A percentile compares a stretch with the other conserved stretches of the same genome.
Conservation (phyloP, 2,797 vertebrate species). For the Megaceryle alcyon region DNA sequence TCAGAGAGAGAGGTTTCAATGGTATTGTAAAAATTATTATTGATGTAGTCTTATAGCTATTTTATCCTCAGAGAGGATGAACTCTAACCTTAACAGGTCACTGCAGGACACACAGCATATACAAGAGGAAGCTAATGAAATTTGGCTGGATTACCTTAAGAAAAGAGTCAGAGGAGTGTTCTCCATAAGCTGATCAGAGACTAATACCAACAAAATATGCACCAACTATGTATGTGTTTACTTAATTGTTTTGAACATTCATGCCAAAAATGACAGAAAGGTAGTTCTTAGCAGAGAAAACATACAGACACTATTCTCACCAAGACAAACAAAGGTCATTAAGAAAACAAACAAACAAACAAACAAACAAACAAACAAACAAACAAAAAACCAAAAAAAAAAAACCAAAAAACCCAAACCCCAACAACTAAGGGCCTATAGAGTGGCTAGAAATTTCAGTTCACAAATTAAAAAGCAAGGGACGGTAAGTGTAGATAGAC, state of each 20-base stretch:
- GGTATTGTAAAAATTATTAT: not conserved
- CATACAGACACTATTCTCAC: not conserved
- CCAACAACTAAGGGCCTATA: not conserved
- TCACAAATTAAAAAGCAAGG: not conserved
- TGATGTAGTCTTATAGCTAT: not conserved
- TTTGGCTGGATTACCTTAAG: not conserved
- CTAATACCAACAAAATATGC: not conserved
- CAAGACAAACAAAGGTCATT: not conserved
- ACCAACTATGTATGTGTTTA: not conserved
- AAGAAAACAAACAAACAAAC: too few relatives aligned
- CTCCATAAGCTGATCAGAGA: not conserved
- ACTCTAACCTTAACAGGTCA: not conserved
- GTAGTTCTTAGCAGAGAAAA: not conserved
- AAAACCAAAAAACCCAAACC: too few relatives aligned
- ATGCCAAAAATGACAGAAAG: not conserved
- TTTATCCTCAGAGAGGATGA: not conserved
- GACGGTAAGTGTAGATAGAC: not conserved
- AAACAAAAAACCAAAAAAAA: not conserved
- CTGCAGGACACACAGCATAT: not conserved
- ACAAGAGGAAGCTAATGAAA: not conserved
- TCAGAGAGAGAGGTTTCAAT: not conserved
- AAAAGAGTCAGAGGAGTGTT: not conserved
- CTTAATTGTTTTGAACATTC: not conserved
- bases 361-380: too few relatives aligned
- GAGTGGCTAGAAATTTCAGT: not conserved